Evolutionary conservation across 2,113 vertebrate genomes (phyloP).

Genomic region (Percina caprodes): DNA sequence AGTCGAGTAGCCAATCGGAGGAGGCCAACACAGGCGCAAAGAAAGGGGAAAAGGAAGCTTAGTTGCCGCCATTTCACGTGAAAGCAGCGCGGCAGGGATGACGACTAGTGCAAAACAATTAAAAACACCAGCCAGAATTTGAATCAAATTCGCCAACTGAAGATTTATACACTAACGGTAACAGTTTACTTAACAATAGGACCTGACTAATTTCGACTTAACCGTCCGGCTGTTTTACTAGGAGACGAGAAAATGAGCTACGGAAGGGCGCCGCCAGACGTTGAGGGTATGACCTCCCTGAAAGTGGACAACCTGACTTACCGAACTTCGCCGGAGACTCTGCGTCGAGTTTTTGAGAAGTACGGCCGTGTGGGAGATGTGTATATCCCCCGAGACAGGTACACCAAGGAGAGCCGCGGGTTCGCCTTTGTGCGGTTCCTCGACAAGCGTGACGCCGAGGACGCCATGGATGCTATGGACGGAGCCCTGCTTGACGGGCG

Average conservation of each 20-base stretch:
- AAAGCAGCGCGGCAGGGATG: slow-evolving; percentile 24
- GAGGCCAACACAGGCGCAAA: slow-evolving; percentile 54
- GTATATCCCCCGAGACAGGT: slow-evolving; percentile 94
- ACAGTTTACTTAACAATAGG: neutral
- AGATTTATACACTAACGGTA: fast-evolving
- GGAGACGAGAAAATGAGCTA: slow-evolving; percentile 88
- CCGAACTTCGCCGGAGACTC: slow-evolving; percentile 95
- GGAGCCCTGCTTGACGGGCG: slow-evolving; percentile 94
- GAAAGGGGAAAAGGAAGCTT: slow-evolving; percentile 65
- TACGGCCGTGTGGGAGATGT: slow-evolving; percentile 97
- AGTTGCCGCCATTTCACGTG: slow-evolving; percentile 82
- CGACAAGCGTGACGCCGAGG: slow-evolving; percentile 96
- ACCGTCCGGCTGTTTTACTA: neutral
- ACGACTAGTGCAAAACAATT: neutral
- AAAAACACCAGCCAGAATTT: fast-evolving
- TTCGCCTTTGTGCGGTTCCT: slow-evolving; percentile 98
- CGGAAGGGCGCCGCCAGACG: slow-evolving; percentile 96
- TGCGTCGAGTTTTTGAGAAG: slow-evolving; percentile 97
- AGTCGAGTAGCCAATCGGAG: slow-evolving; percentile 60
- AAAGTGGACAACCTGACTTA: slow-evolving; percentile 99
- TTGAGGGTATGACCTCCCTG: slow-evolving; percentile 99
- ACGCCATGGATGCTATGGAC: slow-evolving; percentile 98
- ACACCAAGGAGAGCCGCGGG: slow-evolving; percentile 96
- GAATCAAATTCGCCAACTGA: fast-evolving
- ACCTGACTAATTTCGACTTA: neutral